These are phyloP conservation scores for Ormyrus pomaceus DNA, from an alignment of 2,888 invertebrate species.

Conservation along the genomic window DNA sequence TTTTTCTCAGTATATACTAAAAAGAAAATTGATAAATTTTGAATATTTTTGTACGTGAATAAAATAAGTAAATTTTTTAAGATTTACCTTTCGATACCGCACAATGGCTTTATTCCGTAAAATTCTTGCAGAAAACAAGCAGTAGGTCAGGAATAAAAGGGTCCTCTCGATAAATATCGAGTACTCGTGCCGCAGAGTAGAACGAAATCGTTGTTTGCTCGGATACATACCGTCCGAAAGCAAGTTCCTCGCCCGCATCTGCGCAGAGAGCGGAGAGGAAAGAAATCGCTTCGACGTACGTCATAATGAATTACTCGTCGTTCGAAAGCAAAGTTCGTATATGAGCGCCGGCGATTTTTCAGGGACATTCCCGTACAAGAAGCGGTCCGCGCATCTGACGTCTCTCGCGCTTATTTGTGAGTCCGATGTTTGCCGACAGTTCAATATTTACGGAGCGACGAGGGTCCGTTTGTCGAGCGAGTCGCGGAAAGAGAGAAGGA, in stretches of 20 bases:
- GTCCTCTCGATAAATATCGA: too few relatives aligned
- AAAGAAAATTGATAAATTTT: too few relatives aligned
- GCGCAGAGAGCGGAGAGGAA: not conserved
- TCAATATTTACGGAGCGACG: conserved; percentile 55
- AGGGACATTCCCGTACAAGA: not conserved
- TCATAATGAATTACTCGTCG: conserved; percentile 27
- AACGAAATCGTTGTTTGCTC: too few relatives aligned
- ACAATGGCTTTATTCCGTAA: not conserved
- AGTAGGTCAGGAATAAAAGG: too few relatives aligned
- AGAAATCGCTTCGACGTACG: not conserved
- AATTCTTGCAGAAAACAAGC: not conserved
- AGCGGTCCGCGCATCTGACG: not conserved
- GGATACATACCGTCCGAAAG: too few relatives aligned
- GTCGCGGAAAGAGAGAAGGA: too few relatives aligned
- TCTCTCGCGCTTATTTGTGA: conserved; percentile 55
- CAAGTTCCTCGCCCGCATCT: not conserved
- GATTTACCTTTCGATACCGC: too few relatives aligned
- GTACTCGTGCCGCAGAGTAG: too few relatives aligned
- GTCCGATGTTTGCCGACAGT: conserved; percentile 56
- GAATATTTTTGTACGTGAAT: too few relatives aligned
- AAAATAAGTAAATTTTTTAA: too few relatives aligned
- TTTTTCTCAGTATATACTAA: too few relatives aligned
- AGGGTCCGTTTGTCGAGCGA: conserved; percentile 4
- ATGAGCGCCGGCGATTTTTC: conserved; percentile 13
- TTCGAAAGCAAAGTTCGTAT: conserved; percentile 3